These are phyloP conservation scores for Dorcus parallelipipedus DNA, from an alignment of 2,888 invertebrate genomes.

Conservation along the genomic window DNA sequence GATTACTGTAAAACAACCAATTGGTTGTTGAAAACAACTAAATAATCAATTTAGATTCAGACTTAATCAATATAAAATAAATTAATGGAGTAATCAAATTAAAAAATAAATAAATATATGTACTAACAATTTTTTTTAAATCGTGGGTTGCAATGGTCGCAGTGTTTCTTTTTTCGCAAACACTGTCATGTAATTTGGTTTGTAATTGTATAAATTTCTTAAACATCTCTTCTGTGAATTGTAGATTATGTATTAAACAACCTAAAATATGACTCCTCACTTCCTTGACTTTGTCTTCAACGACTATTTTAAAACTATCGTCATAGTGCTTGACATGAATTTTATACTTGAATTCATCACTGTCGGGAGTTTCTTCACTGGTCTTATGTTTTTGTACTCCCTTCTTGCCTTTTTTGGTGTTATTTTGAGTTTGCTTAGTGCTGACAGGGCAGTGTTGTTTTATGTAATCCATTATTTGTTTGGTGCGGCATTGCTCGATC, in stretches of 20 bases:
- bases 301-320: constrained; percentile 28
- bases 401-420: constrained; percentile 42
- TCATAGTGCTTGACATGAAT: constrained; percentile 37
- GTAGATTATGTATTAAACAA: constrained; percentile 65
- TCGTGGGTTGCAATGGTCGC: constrained; percentile 87
- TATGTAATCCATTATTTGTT: constrained; percentile 75
- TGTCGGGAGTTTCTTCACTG: constrained; percentile 35
- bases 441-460: constrained; percentile 58
- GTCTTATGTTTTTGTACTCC: constrained; percentile 29
- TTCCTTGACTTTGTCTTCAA: constrained; percentile 47
- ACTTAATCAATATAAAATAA: no score
- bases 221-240: constrained; percentile 57
- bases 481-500: constrained; percentile 70
- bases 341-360: constrained; percentile 40
- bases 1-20: no score
- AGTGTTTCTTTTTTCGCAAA: constrained; percentile 73
- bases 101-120: neutral
- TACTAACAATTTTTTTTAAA: constrained; percentile 55
- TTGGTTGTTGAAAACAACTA: no score
- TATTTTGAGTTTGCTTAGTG: constrained; percentile 40
- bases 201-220: constrained; percentile 78
- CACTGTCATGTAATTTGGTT: constrained; percentile 70
- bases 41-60: no score
- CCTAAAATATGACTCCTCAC: constrained; percentile 71
- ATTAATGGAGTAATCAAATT: neutral